Evolutionary conservation across 1,140 invertebrate species (phyloP).

Genomic region (Spodoptera litura): DNA sequence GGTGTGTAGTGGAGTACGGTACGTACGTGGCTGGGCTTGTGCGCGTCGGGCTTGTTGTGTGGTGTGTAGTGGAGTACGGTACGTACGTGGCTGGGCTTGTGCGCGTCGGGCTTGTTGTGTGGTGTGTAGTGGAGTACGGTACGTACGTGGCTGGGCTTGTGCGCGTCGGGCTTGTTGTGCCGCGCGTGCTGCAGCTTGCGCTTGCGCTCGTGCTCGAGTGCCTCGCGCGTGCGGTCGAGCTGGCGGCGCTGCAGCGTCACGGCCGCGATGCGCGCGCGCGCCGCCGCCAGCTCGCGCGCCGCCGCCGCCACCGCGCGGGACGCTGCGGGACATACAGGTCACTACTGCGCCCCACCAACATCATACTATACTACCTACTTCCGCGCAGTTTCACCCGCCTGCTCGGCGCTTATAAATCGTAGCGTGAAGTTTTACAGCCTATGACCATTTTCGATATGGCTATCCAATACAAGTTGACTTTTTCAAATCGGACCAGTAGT

Average conservation of each 20-base stretch:
- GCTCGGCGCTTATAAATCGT: no score
- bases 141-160: conserved; percentile 36
- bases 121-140: no score
- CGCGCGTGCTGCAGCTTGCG: conserved; percentile 66
- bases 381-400: no score
- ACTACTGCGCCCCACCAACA: no score
- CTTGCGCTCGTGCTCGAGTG: conserved; percentile 81
- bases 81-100: conserved; percentile 35
- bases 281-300: conserved; percentile 62
- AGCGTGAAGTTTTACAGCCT: no score
- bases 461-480: no score
- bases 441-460: no score
- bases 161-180: conserved; percentile 53
- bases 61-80: no score
- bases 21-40: conserved; percentile 35
- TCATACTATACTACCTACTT: no score
- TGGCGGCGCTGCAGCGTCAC: conserved; percentile 76
- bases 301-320: conserved; percentile 21
- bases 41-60: conserved; percentile 54
- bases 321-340: no score
- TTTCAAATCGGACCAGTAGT: no score
- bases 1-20: no score
- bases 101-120: conserved; percentile 54
- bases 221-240: conserved; percentile 80
- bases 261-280: conserved; percentile 69